A percentile compares a stretch with the other conserved stretches of the same genome.
Evolutionary conservation across 92 coral and sea anemone genomes (phyloP).

Genomic region (Virgularia gustaviana): DNA sequence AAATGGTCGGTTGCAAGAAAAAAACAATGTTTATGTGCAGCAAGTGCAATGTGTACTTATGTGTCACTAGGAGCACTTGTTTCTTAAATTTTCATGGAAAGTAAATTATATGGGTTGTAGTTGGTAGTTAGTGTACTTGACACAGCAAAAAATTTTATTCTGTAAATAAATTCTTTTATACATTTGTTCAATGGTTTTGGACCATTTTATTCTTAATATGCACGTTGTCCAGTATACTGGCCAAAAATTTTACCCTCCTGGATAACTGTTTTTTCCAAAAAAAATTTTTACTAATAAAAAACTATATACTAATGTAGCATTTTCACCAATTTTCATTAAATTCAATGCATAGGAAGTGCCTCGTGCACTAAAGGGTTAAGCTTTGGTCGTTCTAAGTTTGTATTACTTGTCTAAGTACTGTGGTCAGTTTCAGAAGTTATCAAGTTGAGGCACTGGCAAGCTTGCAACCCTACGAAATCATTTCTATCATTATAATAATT

Average conservation of each 20-base stretch:
- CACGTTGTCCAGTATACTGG: slow-evolving; percentile 26
- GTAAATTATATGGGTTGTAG: not conserved
- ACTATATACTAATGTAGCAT: slow-evolving; percentile 1
- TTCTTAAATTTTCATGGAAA: slow-evolving; percentile 14
- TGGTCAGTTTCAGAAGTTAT: too few species aligned
- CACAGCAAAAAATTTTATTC: not conserved
- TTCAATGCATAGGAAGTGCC: slow-evolving; percentile 17
- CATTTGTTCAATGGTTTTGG: not conserved
- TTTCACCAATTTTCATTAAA: slow-evolving; percentile 18
- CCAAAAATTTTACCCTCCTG: not conserved
- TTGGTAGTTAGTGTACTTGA: not conserved
- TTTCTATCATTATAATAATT: too few species aligned
- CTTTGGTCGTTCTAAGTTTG: too few species aligned
- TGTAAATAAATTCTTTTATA: not conserved
- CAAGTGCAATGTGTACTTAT: slow-evolving; percentile 6
- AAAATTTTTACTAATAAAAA: slow-evolving; percentile 4
- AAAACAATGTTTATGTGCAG: slow-evolving; percentile 11
- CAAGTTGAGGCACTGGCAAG: too few species aligned
- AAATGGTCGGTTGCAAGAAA: not conserved
- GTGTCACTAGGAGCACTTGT: slow-evolving; percentile 2
- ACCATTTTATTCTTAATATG: not conserved
- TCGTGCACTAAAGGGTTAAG: slow-evolving; percentile 28
- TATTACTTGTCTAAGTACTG: too few species aligned
- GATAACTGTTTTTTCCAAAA: not conserved
- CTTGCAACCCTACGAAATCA: too few species aligned